A percentile compares a stretch with the other conserved stretches of the same genome.
phyloP scores from a whole-genome alignment of 2,113 vertebrate genomes.

The Ciconia boyciana region DNA sequence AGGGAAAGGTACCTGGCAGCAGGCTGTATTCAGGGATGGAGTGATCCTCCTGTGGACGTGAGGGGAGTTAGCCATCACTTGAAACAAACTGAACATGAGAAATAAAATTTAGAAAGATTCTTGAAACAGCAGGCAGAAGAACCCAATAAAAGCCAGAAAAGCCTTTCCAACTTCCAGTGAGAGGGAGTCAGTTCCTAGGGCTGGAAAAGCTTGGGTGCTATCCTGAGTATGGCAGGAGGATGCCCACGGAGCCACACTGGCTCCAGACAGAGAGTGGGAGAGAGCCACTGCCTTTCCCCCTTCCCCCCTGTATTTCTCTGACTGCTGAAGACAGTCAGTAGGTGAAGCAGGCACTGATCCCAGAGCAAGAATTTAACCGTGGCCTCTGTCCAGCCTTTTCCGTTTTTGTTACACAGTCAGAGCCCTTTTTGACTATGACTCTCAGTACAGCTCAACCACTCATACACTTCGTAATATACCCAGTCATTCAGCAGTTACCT shows the following conservation, averaged over 20 bases:
- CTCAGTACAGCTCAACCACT: background rate
- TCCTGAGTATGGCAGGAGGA: fast-evolving
- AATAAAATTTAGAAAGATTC: background rate
- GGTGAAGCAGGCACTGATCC: background rate
- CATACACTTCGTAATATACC: background rate
- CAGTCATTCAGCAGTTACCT: background rate
- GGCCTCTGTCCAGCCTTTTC: background rate
- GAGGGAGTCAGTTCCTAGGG: background rate
- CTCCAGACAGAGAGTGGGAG: fast-evolving
- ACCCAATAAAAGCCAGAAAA: background rate
- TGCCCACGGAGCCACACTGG: background rate
- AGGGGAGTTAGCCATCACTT: background rate
- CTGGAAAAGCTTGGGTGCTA: background rate
- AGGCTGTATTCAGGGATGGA: background rate
- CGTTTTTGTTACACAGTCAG: background rate
- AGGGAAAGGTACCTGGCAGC: background rate
- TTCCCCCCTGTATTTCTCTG: background rate
- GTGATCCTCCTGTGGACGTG: background rate
- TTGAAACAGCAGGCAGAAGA: background rate
- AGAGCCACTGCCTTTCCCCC: background rate
- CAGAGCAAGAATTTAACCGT: background rate
- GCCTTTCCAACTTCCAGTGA: background rate
- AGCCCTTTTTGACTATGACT: background rate
- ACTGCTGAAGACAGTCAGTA: background rate
- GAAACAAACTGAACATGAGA: background rate